A percentile compares a stretch with the other conserved stretches of the same genome.
These are phyloP conservation scores for Zygothrica quintamaculata DNA, from an alignment of 2,888 invertebrate species.

Conservation along the genomic window DNA sequence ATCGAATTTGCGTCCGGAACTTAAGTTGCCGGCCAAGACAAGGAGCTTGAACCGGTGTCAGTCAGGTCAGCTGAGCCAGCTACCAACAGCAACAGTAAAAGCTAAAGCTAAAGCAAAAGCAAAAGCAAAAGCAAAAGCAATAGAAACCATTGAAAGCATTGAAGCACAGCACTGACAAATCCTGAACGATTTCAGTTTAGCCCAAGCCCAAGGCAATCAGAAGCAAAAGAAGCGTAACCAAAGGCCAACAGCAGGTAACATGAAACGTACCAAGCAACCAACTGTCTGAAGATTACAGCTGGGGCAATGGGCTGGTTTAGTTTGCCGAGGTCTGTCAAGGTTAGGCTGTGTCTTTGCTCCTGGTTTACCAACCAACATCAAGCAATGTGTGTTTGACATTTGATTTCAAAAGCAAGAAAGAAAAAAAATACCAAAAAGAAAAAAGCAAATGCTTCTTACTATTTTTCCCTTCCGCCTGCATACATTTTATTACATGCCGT, in stretches of 20 bases:
- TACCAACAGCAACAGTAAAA: too few relatives aligned
- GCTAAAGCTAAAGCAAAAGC: constrained; percentile 11
- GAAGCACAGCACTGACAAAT: constrained; percentile 49
- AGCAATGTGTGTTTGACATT: constrained; percentile 77
- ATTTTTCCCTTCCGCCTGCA: constrained; percentile 21
- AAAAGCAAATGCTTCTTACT: constrained; percentile 7
- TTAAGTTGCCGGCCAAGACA: constrained; percentile 47
- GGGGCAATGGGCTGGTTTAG: background rate
- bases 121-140: constrained; percentile 20
- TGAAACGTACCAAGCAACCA: constrained; percentile 37
- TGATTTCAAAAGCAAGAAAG: constrained; percentile 55
- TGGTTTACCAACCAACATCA: constrained; percentile 56
- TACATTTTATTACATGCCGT: constrained; percentile 41
- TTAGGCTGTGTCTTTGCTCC: constrained; percentile 62
- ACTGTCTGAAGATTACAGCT: background rate
- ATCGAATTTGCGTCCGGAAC: constrained; percentile 78
- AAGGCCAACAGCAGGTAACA: constrained; percentile 58
- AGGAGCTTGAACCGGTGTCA: constrained; percentile 43
- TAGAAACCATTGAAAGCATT: constrained; percentile 8
- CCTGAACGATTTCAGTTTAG: constrained; percentile 67
- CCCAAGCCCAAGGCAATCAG: constrained; percentile 55
- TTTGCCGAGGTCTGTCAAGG: constrained; percentile 65
- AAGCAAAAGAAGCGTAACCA: constrained; percentile 61
- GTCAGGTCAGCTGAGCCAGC: constrained; percentile 28
- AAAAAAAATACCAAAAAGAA: constrained; percentile 3